phyloP scores from a whole-genome alignment of 2,113 vertebrate species.

The Hippopotamus amphibius region DNA sequence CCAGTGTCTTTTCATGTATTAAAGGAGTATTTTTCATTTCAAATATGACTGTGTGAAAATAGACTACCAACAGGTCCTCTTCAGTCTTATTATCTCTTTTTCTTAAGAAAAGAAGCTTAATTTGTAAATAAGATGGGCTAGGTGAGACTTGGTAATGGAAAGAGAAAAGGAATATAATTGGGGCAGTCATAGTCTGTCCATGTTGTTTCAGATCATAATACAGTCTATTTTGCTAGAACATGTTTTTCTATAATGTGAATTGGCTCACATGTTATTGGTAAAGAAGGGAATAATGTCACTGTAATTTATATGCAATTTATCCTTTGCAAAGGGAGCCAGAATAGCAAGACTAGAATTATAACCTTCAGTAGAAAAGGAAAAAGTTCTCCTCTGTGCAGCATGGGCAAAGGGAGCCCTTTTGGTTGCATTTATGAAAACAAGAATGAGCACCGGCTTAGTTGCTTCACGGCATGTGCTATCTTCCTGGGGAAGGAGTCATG shows the following conservation, averaged over 20 bases:
- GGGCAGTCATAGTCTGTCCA: constrained; percentile 43
- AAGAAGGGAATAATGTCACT: constrained; percentile 61
- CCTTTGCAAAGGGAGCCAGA: constrained; percentile 27
- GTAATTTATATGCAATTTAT: constrained; percentile 67
- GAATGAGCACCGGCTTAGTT: not conserved
- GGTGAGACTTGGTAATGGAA: constrained; percentile 39
- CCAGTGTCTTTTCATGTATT: constrained; percentile 35
- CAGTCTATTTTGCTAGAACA: constrained; percentile 46
- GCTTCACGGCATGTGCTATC: too few species aligned
- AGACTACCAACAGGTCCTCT: constrained; percentile 49
- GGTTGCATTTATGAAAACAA: constrained; percentile 36
- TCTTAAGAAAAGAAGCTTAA: constrained; percentile 48
- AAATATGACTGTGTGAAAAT: constrained; percentile 54
- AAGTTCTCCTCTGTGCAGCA: not conserved
- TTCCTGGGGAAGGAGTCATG: too few species aligned
- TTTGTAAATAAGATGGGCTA: constrained; percentile 51
- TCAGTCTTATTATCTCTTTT: constrained; percentile 32
- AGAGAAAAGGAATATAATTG: constrained; percentile 61
- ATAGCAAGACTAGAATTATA: constrained; percentile 45
- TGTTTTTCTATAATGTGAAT: constrained; percentile 46
- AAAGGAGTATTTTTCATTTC: constrained; percentile 63
- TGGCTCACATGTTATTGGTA: constrained; percentile 47
- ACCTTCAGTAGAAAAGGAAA: constrained; percentile 60
- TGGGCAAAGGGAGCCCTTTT: not conserved
- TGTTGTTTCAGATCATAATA: constrained; percentile 61